Evolutionary conservation across 2,797 vertebrate genomes (phyloP).

Genomic region (Mormyrops attenuatus): DNA sequence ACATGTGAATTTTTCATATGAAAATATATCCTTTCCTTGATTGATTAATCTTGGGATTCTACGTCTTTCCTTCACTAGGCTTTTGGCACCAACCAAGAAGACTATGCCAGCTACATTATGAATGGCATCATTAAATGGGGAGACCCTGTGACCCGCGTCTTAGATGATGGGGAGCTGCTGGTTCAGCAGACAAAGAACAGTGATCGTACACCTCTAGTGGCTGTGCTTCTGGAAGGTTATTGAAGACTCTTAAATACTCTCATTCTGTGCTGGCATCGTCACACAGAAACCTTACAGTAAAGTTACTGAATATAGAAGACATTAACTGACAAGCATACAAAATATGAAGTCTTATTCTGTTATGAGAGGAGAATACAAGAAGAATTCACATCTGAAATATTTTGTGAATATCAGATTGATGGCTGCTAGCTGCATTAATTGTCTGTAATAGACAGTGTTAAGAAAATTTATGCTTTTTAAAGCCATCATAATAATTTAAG

Average conservation of each 20-base stretch:
- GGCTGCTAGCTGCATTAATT: background rate
- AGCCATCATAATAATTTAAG: background rate
- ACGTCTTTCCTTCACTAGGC: conserved; percentile 57
- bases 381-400: background rate
- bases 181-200: conserved; percentile 95
- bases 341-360: background rate
- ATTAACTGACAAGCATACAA: background rate
- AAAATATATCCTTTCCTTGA: background rate
- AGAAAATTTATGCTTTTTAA: background rate
- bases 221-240: conserved; percentile 85
- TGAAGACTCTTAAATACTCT: background rate
- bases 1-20: background rate
- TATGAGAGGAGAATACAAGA: background rate
- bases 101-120: conserved; percentile 94
- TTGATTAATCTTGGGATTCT: background rate
- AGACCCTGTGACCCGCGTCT: conserved; percentile 74
- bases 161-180: conserved; percentile 84
- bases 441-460: background rate
- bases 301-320: background rate
- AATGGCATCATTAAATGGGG: conserved; percentile 94
- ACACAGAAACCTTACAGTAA: background rate
- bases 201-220: conserved; percentile 87
- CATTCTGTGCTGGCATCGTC: background rate
- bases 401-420: background rate
- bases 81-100: conserved; percentile 91